Base-by-base conservation (phyloP, 2,113 vertebrate genomes). In the Gymnorhina tibicen region DNA sequence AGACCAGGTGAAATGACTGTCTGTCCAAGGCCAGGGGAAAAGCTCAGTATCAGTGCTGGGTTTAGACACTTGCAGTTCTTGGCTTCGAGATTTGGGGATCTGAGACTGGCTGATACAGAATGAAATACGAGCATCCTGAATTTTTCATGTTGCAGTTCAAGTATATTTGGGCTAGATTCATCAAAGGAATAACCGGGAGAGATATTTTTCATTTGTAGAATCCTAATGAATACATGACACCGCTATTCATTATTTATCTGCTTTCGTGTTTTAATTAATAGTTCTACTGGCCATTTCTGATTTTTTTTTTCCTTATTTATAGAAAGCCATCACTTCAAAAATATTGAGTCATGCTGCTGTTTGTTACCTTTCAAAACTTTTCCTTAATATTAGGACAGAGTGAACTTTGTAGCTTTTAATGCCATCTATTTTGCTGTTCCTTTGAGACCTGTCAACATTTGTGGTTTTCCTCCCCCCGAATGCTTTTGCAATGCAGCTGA, bases 71-170 rank as follows among this genome's bases (percentile, higher is more conserved):
- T 75, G 64, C 60, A 53, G 9, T 32, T 70, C 63, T 41, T 44
- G 72, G 78, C 91, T 95, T 85, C 78, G 70, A 79, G 96, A 85
- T 83, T 7, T 88, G 88, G 53, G 85, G 72, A 75, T 85, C 79
- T 86, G 87, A 80, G 90, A 11, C 30, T 18, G 85, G 60, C 88
- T 91, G 85, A 26, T 64, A 24, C n/a, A 33, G 96, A 58, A 64
- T 94, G 95, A 96, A 93, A 91, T 96, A 94, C 6, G 93, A 96
- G 91, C 76, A 30, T 59, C 50, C 59, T 97, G 91, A 96, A 96
- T 95, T 91, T 96, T 97, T 97, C 55, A 97, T 96, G 88, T 58
- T 84, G 93, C 93, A 81, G 90, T 95, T 96, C 93, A 96, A 96
- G 90, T 95, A 87, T 97, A 95, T 96, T 95, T 94, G 92, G 96